A percentile compares a stretch with the other conserved stretches of the same genome.
Conservation (phyloP, 2,797 vertebrate genomes). For the Chloroceryle amazona region DNA sequence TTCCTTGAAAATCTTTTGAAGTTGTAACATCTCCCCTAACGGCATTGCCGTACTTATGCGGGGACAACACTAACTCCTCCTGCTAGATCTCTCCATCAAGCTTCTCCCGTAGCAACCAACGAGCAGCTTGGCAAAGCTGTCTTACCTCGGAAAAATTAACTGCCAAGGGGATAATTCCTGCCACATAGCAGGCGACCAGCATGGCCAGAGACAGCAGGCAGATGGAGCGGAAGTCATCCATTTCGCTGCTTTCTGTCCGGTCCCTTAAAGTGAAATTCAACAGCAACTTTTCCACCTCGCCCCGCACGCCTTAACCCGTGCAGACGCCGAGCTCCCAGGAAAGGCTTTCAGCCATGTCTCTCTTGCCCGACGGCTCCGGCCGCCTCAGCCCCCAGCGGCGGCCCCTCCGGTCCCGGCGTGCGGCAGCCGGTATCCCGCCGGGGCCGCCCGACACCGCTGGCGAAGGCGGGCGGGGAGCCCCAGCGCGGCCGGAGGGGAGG, state of each 20-base stretch:
- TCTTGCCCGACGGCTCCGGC: background rate
- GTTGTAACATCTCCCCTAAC: background rate
- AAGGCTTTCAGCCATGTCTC: slow-evolving; percentile 17
- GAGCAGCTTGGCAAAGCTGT: background rate
- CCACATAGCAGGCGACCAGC: slow-evolving; percentile 97
- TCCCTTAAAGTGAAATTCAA: slow-evolving; percentile 40
- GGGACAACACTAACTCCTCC: background rate
- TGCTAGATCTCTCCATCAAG: background rate
- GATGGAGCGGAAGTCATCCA: slow-evolving; percentile 97
- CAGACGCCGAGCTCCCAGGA: slow-evolving; percentile 34
- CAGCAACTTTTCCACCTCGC: background rate
- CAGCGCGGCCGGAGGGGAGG: background rate
- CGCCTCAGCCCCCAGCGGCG: background rate
- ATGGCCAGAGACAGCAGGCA: slow-evolving; percentile 94
- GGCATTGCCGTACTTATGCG: fast-evolving
- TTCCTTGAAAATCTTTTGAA: background rate
- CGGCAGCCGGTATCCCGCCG: background rate
- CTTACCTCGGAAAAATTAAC: slow-evolving; percentile 99
- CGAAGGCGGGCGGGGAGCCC: background rate
- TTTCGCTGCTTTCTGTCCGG: slow-evolving; percentile 69
- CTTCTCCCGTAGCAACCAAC: background rate
- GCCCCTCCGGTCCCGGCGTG: background rate
- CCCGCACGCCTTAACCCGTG: slow-evolving; percentile 20
- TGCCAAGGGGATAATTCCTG: slow-evolving; percentile 95
- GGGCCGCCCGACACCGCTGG: background rate